Conservation (phyloP, 2,113 vertebrate species). For the Mus musculus region GRCm39 chr5:69474501-69475000, state of each 20-base stretch:
- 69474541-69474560: too few relatives aligned
- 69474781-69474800: neutral
- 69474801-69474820: neutral
- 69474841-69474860: too few relatives aligned
- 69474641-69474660: neutral
- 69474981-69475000: too few relatives aligned
- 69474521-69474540: neutral
- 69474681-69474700: constrained; percentile 11
- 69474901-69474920: too few relatives aligned
- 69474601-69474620: neutral
- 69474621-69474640: neutral
- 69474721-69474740: neutral
- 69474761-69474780: neutral
- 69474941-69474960: too few relatives aligned
- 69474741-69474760: neutral
- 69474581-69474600: neutral
- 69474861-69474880: too few relatives aligned
- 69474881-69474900: too few relatives aligned
- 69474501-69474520: neutral
- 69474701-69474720: neutral
- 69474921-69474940: too few relatives aligned
- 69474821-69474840: neutral
- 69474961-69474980: too few relatives aligned
- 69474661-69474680: neutral
- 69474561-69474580: neutral